Evolutionary conservation across 2,113 vertebrate species (phyloP), one percentile per base, ranked within the genome.

Genomic region (Leiothrix lutea): DNA sequence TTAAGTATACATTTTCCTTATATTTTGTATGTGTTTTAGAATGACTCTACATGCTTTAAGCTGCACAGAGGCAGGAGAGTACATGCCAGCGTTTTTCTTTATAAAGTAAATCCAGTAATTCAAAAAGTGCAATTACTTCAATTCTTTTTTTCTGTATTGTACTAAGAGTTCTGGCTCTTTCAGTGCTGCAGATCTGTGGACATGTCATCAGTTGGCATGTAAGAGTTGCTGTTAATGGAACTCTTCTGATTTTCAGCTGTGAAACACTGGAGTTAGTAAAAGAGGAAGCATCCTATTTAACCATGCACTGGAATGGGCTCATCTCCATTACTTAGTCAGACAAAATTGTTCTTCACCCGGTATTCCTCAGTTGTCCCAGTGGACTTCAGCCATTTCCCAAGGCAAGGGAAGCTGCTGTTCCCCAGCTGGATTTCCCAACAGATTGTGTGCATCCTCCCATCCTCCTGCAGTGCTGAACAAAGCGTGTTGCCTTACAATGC

Each of bases 21-120:
- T 20, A 15, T 77, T 95, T 74, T 70, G 10, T 3, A 11, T 79
- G 10, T 17, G 71, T 78, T 94, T 79, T 64, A 65, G 69, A 79
- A 64, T 79, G 44, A 79, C 57, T 79, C 16, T 73, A 88, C 0
- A 1, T 1, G 14, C n/a, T 89, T 16, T 74, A 67, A 94, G 35
- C 69, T 90, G 54, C 8, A 3, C 56, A 91, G 61, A 89, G 40
- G 83, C 88, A 91, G 83, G 83, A 94, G 45, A n/a, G 35, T 67
- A 91, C 77, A 92, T 71, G 92, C 77, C 80, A 93, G 42, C 77
- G 40, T 74, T 88, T 92, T 92, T 78, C 69, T 86, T 74, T 56
- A 25, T 60, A 56, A 91, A 93, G 51, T 56, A 92, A 84, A 74
- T 73, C 60, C 69, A 47, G 36, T 74, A 60, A 92, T 91, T 91